These are phyloP conservation scores for Emydoidea blandingii DNA, from an alignment of 2,797 vertebrate genomes.

Conservation along the genomic window DNA sequence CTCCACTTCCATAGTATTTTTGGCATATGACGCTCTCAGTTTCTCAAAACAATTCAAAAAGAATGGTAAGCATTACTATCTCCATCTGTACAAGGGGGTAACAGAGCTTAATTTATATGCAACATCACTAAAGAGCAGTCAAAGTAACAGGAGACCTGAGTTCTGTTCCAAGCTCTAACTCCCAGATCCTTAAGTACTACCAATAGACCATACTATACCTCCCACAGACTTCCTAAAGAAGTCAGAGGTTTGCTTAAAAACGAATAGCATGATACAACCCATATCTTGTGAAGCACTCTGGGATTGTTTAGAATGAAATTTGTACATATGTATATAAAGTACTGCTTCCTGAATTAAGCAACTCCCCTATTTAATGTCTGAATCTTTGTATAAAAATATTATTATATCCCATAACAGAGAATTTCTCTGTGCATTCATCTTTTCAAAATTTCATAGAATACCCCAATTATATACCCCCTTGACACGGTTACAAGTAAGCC, in stretches of 20 bases:
- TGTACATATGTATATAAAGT: background rate
- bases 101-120: background rate
- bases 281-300: background rate
- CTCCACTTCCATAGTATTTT: background rate
- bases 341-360: fast-evolving
- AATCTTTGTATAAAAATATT: background rate
- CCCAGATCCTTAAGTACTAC: fast-evolving
- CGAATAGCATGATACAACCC: fast-evolving
- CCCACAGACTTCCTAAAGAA: background rate
- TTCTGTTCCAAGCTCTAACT: background rate
- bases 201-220: background rate
- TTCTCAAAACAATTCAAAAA: too few species aligned
- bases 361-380: background rate
- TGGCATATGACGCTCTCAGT: too few species aligned
- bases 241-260: background rate
- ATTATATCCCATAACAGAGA: fast-evolving
- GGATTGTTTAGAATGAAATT: background rate
- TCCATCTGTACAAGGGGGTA: too few species aligned
- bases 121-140: background rate
- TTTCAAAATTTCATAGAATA: background rate
- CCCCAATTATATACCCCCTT: background rate
- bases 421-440: background rate
- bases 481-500: background rate
- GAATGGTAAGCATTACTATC: too few species aligned
- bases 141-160: background rate